Conservation (phyloP, 2,113 vertebrate genomes). For the Stigmatopora argus region DNA sequence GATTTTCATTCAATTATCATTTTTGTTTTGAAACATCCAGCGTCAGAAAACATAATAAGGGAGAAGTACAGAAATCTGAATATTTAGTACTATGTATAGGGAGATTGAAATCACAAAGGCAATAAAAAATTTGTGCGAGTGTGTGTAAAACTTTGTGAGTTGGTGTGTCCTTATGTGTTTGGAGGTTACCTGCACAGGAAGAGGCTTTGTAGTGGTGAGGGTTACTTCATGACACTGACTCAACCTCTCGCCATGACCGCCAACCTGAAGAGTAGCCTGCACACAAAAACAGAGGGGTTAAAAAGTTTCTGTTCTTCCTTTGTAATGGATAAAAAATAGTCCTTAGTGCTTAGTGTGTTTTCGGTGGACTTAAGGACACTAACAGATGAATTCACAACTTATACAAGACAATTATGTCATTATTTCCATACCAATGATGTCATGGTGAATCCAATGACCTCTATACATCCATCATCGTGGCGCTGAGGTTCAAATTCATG, state of each 20-base stretch:
- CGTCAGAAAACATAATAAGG: no score
- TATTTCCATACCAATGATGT: constrained; percentile 81
- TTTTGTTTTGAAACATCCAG: no score
- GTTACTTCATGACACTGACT: constrained; percentile 91
- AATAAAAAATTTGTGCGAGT: not conserved
- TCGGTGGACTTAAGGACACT: not conserved
- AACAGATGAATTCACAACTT: not conserved
- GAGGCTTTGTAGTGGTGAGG: constrained; percentile 89
- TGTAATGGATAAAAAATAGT: not conserved
- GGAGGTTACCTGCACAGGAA: constrained; percentile 85
- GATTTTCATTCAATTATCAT: no score
- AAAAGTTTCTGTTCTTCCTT: not conserved
- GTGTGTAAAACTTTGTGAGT: not conserved
- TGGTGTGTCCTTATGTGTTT: not conserved
- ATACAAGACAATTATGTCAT: not conserved
- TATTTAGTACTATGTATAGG: no score
- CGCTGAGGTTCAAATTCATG: constrained; percentile 95
- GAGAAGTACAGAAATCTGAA: no score
- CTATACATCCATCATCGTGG: constrained; percentile 94
- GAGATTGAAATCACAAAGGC: no score
- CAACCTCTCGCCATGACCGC: constrained; percentile 92
- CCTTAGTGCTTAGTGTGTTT: not conserved
- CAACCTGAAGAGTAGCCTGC: constrained; percentile 94
- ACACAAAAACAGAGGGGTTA: constrained; percentile 12
- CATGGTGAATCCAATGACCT: constrained; percentile 98